Evolutionary conservation across 64 coral and sea anemone genomes (phyloP).

Genomic region (Montipora cactus): DNA sequence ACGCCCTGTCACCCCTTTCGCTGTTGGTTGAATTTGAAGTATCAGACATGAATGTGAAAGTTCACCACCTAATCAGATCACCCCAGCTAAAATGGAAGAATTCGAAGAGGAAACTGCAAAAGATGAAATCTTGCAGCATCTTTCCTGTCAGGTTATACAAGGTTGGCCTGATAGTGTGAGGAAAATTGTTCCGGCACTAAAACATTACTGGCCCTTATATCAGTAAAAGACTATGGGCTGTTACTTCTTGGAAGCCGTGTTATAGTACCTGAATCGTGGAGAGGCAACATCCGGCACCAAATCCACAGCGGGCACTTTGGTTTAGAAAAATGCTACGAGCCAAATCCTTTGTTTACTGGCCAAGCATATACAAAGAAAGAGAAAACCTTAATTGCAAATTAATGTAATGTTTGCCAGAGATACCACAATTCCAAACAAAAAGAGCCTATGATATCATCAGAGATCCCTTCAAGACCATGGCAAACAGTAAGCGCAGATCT

Average conservation of each 20-base stretch:
- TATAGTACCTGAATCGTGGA: no score
- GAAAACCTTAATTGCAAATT: background rate
- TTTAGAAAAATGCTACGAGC: constrained; percentile 36
- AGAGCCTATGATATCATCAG: constrained; percentile 43
- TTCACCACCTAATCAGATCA: constrained; percentile 33
- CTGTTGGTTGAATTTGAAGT: background rate
- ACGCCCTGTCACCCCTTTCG: background rate
- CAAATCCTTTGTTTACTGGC: background rate
- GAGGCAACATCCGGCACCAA: no score
- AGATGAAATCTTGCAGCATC: constrained; percentile 21
- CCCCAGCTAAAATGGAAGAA: constrained; percentile 30
- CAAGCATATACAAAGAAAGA: background rate
- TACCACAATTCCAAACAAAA: constrained; percentile 26
- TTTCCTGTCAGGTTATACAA: constrained; percentile 19
- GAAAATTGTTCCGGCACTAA: constrained; percentile 33
- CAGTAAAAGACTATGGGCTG: background rate
- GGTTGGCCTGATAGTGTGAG: constrained; percentile 41
- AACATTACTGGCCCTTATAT: constrained; percentile 32
- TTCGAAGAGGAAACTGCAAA: constrained; percentile 37
- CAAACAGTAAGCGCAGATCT: background rate
- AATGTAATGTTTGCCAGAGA: constrained; percentile 10
- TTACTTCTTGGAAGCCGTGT: no score
- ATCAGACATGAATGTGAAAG: constrained; percentile 6
- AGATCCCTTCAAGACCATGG: constrained; percentile 42
- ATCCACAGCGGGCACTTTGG: no score